A percentile compares a stretch with the other conserved stretches of the same genome.
Conservation (phyloP, 2,797 vertebrate genomes). For the Astyanax mexicanus region DNA sequence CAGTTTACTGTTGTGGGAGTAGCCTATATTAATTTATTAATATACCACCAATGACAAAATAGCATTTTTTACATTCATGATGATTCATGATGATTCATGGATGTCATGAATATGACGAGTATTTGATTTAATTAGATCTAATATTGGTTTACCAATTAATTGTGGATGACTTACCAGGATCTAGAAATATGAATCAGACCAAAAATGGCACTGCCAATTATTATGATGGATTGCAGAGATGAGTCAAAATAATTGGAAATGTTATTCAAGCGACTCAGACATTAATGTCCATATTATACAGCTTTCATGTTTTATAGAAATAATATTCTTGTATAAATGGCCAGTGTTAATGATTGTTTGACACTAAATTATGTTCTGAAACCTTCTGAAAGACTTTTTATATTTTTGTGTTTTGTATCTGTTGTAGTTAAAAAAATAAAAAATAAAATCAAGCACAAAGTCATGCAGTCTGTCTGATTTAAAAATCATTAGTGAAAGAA, state of each 20-base stretch:
- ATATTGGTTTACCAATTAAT: slow-evolving; percentile 63
- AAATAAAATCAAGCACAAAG: too few species aligned
- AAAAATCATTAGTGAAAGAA: too few species aligned
- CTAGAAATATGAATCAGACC: slow-evolving; percentile 67
- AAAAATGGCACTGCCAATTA: slow-evolving; percentile 75
- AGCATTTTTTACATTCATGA: background rate
- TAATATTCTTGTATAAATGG: background rate
- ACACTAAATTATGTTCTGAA: background rate
- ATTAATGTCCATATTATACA: background rate
- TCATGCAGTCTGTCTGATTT: too few species aligned
- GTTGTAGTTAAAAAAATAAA: too few species aligned
- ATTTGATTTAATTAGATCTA: slow-evolving; percentile 62
- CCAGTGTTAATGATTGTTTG: background rate
- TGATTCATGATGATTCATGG: slow-evolving; percentile 41
- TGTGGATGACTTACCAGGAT: slow-evolving; percentile 65
- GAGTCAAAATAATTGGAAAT: slow-evolving; percentile 41
- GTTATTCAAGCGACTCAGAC: slow-evolving; percentile 1
- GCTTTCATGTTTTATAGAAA: background rate
- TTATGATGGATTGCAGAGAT: slow-evolving; percentile 69
- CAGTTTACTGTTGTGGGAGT: too few species aligned
- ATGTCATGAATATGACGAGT: slow-evolving; percentile 57
- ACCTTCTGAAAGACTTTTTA: too few species aligned
- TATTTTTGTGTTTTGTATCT: too few species aligned
- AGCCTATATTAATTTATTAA: too few species aligned
- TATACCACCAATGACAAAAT: too few species aligned